Conservation (phyloP, 2,888 invertebrate genomes). For the Patella caerulea region DNA sequence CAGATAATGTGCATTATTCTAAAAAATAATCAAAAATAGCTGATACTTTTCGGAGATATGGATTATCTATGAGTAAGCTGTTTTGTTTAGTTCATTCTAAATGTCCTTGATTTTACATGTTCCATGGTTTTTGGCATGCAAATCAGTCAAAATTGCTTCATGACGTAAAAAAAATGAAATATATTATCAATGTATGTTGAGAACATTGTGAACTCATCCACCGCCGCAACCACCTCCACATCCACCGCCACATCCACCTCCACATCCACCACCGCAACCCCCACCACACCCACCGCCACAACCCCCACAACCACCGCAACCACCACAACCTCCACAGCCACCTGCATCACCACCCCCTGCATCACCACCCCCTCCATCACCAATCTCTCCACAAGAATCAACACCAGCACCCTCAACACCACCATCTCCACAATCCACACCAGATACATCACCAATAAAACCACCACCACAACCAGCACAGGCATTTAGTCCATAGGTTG, state of each 20-base stretch:
- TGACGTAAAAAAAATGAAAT: too few relatives aligned
- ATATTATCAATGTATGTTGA: too few relatives aligned
- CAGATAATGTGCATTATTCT: too few relatives aligned
- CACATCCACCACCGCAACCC: not conserved
- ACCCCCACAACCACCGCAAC: not conserved
- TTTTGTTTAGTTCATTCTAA: too few relatives aligned
- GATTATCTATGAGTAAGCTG: too few relatives aligned
- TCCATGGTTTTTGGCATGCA: too few relatives aligned
- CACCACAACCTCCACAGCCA: not conserved
- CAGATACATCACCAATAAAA: constrained; percentile 35
- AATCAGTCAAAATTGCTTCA: too few relatives aligned
- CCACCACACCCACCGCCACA: not conserved
- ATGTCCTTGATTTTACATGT: too few relatives aligned
- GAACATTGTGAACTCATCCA: too few relatives aligned
- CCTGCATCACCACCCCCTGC: constrained; percentile 27
- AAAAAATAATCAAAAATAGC: too few relatives aligned
- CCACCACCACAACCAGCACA: constrained; percentile 55
- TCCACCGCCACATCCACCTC: not conserved
- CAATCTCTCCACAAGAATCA: constrained; percentile 31
- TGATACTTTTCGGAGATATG: too few relatives aligned
- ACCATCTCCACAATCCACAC: constrained; percentile 42
- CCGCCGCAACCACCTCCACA: not conserved
- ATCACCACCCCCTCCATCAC: constrained; percentile 45
- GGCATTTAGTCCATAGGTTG: constrained; percentile 47
- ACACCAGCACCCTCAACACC: constrained; percentile 29